A percentile compares a stretch with the other conserved stretches of the same genome.
These are phyloP conservation scores for Xenus cinereus DNA, from an alignment of 2,113 vertebrate genomes.

Conservation along the genomic window DNA sequence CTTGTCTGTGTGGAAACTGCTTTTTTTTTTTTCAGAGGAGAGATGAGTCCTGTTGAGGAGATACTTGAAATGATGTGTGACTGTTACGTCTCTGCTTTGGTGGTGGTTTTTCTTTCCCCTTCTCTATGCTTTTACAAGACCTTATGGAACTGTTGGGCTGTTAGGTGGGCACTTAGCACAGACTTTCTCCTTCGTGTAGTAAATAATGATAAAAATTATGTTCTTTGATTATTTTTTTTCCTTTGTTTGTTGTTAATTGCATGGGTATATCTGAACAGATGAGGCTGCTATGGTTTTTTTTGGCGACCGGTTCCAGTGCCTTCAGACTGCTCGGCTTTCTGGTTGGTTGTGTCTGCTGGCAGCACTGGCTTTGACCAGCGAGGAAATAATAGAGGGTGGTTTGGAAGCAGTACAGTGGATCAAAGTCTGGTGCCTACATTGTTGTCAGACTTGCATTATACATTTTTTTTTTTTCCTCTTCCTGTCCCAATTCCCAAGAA, in stretches of 20 bases:
- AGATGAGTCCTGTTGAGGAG: neutral
- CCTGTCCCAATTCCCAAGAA: neutral
- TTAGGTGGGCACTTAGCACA: neutral
- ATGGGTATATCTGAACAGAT: neutral
- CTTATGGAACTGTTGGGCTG: neutral
- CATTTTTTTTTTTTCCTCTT: neutral
- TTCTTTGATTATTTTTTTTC: rapidly evolving
- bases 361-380: neutral
- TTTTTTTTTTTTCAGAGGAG: neutral
- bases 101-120: neutral
- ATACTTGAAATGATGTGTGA: neutral
- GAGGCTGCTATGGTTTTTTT: neutral
- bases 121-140: neutral
- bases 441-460: neutral
- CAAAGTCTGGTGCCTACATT: neutral
- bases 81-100: neutral
- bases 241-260: neutral
- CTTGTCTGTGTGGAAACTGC: neutral
- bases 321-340: neutral
- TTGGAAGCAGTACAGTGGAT: neutral
- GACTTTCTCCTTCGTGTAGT: neutral
- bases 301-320: neutral
- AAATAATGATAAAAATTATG: neutral
- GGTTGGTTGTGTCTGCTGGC: neutral
- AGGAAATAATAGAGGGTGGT: neutral